Base-by-base conservation (phyloP, 2,888 invertebrate genomes). In the Vesta saturnalis region DNA sequence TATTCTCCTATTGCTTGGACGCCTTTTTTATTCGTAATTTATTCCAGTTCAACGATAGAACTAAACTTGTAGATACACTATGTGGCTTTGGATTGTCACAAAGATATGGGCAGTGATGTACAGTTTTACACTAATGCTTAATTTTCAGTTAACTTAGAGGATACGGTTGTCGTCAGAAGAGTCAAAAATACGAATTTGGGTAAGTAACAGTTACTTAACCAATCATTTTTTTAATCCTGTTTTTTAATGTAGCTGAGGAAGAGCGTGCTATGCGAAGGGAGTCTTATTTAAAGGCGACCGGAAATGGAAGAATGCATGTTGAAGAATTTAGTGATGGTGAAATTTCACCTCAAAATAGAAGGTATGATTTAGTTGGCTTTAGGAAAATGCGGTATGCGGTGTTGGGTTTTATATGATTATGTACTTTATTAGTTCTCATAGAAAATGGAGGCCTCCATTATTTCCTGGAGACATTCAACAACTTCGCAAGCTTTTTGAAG, bases 261-360 rank as follows among this genome's bases (percentile, higher is more conserved):
- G 95, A 95, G 79, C 90, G 94, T 73, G 90, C 92, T 19, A 94
- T 93, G 85, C 89, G 97, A 76, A 88, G 97, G 76, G 94, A 95
- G 74, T 97, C 96, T n/a, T 97, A 97, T 85, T 86, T 97, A 74
- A 95, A 95, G 85, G 97, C 97, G 49, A 97, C 96, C 8, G 94
- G 93, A 88, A 92, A 92, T 71, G 92, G 92, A 79, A 86, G 91
- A 69, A 87, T 91, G 84, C 90, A 90, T 78, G 92, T 92, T 76
- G 80, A 87, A 57, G 88, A 88, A 63, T 78, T 85, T 71, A 87
- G 87, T 74, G 91, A 91, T 72, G 85, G 87, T 1, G 92, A 92
- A 76, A 78, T 82, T 5, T 81, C 84, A 35, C 80, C 83, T 12
- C 88, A 88, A 75, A 84, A 86, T 21, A 87, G 90, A 86, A 92